These are phyloP conservation scores for Calephelis perditalis DNA, from an alignment of 2,888 invertebrate species.

Conservation along the genomic window DNA sequence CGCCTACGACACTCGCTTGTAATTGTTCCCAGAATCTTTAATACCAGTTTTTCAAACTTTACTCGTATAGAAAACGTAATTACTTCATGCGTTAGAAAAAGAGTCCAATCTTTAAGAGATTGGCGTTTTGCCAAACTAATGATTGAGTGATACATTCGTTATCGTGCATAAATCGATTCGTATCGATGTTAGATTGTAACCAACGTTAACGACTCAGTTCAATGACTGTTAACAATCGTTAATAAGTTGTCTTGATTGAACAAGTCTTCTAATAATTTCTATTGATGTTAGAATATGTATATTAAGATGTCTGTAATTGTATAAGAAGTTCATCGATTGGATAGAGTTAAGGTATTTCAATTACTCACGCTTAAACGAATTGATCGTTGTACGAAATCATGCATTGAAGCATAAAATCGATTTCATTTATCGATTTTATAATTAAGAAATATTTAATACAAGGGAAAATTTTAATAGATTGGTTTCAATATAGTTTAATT, in stretches of 20 bases:
- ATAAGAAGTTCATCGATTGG: constrained; percentile 6
- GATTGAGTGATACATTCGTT: constrained; percentile 28
- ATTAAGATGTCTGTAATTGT: constrained; percentile 12
- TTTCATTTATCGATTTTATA: constrained; percentile 10
- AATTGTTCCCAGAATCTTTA: constrained; percentile 65
- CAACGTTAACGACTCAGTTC: constrained; percentile 34
- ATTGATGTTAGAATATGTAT: constrained; percentile 13
- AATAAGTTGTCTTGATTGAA: constrained; percentile 27
- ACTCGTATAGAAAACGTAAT: constrained; percentile 51
- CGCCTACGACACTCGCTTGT: constrained; percentile 56
- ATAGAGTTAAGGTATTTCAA: constrained; percentile 11
- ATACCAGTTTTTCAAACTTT: constrained; percentile 52
- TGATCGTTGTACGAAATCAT: constrained; percentile 9
- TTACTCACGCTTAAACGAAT: constrained; percentile 11
- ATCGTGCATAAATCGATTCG: constrained; percentile 34
- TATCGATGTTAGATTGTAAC: constrained; percentile 32
- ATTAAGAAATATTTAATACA: constrained; percentile 9
- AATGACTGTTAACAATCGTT: constrained; percentile 33
- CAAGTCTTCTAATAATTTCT: constrained; percentile 17
- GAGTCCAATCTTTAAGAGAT: constrained; percentile 29
- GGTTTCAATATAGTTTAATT: background rate
- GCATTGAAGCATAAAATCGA: constrained; percentile 11
- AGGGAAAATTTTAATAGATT: background rate
- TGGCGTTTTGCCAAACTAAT: constrained; percentile 29
- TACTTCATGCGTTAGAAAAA: constrained; percentile 46